phyloP scores from a whole-genome alignment of 2,888 invertebrate species.

The Noctua fimbriata region DNA sequence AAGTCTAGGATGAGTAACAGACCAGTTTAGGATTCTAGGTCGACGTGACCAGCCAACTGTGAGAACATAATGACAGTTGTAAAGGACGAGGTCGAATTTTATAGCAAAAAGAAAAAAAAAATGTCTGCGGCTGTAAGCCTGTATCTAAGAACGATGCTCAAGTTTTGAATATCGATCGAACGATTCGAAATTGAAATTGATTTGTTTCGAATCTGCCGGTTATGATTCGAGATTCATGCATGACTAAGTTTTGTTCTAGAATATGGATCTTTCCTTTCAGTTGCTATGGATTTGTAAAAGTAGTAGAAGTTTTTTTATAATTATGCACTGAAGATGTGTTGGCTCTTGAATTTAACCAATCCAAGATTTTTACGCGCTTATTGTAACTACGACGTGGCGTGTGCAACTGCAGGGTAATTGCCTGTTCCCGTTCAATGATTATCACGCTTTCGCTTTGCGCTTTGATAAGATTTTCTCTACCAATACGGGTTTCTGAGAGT shows the following conservation, averaged over 20 bases:
- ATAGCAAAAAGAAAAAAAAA: slow-evolving; percentile 42
- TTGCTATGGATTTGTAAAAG: background rate
- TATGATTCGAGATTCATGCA: slow-evolving; percentile 9
- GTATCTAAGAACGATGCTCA: background rate
- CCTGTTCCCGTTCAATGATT: background rate
- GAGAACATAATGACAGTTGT: slow-evolving; percentile 56
- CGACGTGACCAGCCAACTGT: slow-evolving; percentile 65
- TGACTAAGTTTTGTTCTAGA: background rate
- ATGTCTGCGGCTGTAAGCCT: background rate
- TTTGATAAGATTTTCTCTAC: background rate
- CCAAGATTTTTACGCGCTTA: background rate
- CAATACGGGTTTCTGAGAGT: background rate
- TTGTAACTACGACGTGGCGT: background rate
- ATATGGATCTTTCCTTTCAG: background rate
- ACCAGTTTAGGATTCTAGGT: slow-evolving; percentile 68
- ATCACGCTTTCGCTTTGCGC: no score
- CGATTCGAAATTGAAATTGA: background rate
- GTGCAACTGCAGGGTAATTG: background rate
- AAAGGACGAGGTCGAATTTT: slow-evolving; percentile 46
- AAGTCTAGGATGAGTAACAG: slow-evolving; percentile 67
- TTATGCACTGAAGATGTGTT: background rate
- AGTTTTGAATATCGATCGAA: slow-evolving; percentile 10
- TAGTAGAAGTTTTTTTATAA: background rate
- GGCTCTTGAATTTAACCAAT: background rate
- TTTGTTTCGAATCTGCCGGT: background rate